A percentile compares a stretch with the other conserved stretches of the same genome.
These are phyloP conservation scores for Erethizon dorsatum DNA, from an alignment of 2,797 vertebrate species.

Conservation along the genomic window DNA sequence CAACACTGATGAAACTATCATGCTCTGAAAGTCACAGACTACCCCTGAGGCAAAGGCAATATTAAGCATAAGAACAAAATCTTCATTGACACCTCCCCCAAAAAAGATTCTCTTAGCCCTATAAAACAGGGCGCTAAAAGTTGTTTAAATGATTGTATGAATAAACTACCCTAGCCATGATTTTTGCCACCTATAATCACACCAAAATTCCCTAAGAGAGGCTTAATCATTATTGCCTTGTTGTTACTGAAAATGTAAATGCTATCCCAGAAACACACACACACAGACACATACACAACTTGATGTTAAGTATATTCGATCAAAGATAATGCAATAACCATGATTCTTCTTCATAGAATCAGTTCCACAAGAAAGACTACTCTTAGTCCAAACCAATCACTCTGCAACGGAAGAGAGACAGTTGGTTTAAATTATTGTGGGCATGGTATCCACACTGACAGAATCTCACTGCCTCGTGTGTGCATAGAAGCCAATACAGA, in stretches of 20 bases:
- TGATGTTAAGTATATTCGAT: neutral
- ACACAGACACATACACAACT: neutral
- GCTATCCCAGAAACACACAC: neutral
- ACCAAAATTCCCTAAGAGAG: neutral
- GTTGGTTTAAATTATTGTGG: neutral
- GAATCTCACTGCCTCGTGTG: no score
- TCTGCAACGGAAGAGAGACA: neutral
- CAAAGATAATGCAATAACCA: neutral
- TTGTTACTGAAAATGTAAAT: neutral
- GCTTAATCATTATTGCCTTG: neutral
- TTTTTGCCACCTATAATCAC: slow-evolving; percentile 6
- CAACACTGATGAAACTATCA: slow-evolving; percentile 87
- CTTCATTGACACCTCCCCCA: slow-evolving; percentile 1
- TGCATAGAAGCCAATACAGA: neutral
- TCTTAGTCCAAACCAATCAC: neutral
- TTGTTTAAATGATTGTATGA: slow-evolving; percentile 77
- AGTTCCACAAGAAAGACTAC: neutral
- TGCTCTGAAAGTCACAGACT: slow-evolving; percentile 84
- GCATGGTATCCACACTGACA: neutral
- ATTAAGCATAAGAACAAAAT: slow-evolving; percentile 81
- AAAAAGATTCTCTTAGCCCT: slow-evolving; percentile 78
- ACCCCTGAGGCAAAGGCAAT: slow-evolving; percentile 84
- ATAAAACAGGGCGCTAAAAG: slow-evolving; percentile 61
- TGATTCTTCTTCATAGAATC: slow-evolving; percentile 24
- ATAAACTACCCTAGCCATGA: slow-evolving; percentile 47